Conservation (phyloP, 2,113 vertebrate species). For the Genyomyrus donnyi region DNA sequence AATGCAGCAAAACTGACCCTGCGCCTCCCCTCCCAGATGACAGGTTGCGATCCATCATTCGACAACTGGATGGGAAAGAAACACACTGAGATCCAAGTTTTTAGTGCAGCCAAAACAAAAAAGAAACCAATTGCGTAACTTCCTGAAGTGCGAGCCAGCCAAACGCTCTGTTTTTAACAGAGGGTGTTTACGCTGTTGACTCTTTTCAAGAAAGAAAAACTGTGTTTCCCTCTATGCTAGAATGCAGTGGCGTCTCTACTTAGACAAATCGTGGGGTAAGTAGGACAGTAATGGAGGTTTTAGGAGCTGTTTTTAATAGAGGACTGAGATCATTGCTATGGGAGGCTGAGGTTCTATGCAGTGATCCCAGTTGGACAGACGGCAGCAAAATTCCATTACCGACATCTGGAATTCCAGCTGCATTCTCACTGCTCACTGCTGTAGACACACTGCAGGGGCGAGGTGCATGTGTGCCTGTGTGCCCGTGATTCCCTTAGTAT, state of each 20-base stretch:
- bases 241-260: background rate
- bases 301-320: background rate
- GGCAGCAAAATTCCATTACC: slow-evolving; percentile 34
- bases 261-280: background rate
- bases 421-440: slow-evolving; percentile 6
- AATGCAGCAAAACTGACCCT: background rate
- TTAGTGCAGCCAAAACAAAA: background rate
- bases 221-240: too few relatives aligned
- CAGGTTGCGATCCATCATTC: background rate
- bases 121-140: background rate
- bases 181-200: background rate
- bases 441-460: background rate
- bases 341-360: background rate
- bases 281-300: background rate
- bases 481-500: background rate
- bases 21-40: background rate
- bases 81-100: background rate
- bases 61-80: slow-evolving; percentile 37
- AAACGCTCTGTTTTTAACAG: background rate
- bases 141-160: background rate
- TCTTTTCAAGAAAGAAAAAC: background rate
- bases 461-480: background rate
- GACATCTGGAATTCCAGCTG: slow-evolving; percentile 48
- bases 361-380: slow-evolving; percentile 14
- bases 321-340: background rate